Conservation (phyloP, 2,888 invertebrate genomes). For the Mesochorus sp. region DNA sequence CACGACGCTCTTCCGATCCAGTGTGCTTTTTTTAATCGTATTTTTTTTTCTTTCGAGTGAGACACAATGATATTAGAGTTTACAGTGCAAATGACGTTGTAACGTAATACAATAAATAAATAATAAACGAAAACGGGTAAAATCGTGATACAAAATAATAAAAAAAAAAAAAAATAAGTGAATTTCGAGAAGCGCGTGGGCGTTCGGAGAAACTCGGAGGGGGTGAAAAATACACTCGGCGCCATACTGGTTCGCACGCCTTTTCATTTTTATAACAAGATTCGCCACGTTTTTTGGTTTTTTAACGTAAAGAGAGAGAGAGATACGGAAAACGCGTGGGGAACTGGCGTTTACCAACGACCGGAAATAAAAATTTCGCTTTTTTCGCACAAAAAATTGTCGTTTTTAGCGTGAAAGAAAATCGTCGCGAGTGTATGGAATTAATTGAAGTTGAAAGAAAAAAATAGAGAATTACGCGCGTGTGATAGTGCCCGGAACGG, state of each 20-base stretch:
- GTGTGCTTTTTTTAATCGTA: background rate
- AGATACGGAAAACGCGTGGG: too few species aligned
- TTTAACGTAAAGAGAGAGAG: too few species aligned
- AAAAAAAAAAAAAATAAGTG: too few species aligned
- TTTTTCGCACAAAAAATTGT: background rate
- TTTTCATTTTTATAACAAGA: conserved; percentile 11
- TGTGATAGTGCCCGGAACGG: conserved; percentile 14
- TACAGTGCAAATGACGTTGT: conserved; percentile 8
- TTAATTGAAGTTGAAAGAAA: conserved; percentile 6
- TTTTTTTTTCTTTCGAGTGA: conserved; percentile 12
- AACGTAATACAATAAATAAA: conserved; percentile 6
- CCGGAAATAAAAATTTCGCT: background rate
- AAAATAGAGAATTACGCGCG: background rate
- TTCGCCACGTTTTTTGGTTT: background rate
- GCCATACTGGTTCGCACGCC: conserved; percentile 46
- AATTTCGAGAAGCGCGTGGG: too few species aligned
- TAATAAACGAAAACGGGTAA: background rate
- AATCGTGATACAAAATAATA: conserved; percentile 29
- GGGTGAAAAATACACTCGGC: conserved; percentile 23
- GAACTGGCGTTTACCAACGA: too few species aligned
- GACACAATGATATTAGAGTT: conserved; percentile 14
- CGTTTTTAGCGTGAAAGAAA: background rate
- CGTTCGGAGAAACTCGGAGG: conserved; percentile 12
- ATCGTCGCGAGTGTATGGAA: conserved; percentile 1
- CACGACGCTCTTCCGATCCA: background rate